These are phyloP conservation scores for Pteria penguin DNA, from an alignment of 2,888 invertebrate species.

Conservation along the genomic window DNA sequence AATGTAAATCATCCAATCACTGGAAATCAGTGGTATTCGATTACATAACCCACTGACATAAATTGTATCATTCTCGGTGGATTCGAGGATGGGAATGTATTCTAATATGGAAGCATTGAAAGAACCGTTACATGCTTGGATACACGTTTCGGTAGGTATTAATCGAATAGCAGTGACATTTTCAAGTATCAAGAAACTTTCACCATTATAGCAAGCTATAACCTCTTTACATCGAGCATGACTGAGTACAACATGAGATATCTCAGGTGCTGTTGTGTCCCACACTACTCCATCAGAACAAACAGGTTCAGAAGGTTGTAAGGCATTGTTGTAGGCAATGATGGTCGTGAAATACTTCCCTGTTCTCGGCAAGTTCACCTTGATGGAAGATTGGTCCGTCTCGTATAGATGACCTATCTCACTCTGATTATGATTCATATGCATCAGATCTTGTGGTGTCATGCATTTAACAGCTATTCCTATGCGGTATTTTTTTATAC, in stretches of 20 bases:
- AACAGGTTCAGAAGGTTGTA: slow-evolving; percentile 55
- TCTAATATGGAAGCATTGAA: neutral
- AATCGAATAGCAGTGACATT: slow-evolving; percentile 38
- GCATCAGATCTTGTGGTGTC: neutral
- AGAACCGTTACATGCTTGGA: slow-evolving; percentile 1
- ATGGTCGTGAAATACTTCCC: slow-evolving; percentile 57
- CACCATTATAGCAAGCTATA: slow-evolving; percentile 31
- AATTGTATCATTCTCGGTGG: neutral
- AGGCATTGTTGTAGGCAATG: slow-evolving; percentile 65
- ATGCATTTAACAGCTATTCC: slow-evolving; percentile 25
- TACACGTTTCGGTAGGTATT: slow-evolving; percentile 4
- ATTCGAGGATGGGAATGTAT: neutral
- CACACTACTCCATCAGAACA: slow-evolving; percentile 65
- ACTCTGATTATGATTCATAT: neutral
- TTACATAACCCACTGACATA: neutral
- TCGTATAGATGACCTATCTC: neutral
- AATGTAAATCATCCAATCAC: slow-evolving; percentile 33
- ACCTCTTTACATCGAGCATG: slow-evolving; percentile 32
- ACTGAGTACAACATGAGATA: slow-evolving; percentile 42
- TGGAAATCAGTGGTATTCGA: slow-evolving; percentile 4
- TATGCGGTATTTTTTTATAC: slow-evolving; percentile 35
- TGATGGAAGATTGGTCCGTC: neutral
- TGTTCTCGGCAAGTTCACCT: neutral
- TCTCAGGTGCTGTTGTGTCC: slow-evolving; percentile 45
- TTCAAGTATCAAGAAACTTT: slow-evolving; percentile 34